Evolutionary conservation across 2,113 vertebrate genomes (phyloP), one percentile per base, ranked within the genome.

Genomic region (Mastomys coucha): DNA sequence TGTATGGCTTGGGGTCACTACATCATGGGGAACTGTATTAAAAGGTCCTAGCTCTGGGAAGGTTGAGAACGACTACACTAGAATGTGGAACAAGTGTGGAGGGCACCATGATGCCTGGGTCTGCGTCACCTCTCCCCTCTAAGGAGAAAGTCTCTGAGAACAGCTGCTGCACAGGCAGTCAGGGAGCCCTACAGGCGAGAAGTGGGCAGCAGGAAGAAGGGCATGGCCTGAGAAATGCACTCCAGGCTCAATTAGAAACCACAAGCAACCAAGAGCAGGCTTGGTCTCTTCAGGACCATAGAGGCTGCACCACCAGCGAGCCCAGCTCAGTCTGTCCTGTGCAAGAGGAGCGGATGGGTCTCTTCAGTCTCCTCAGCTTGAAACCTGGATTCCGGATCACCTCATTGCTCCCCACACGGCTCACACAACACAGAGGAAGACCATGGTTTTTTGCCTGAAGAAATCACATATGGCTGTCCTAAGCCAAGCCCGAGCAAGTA

Each of bases 171-270:
- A 0, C 9, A 0, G 5, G 22, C 31, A 0, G 0, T 53, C 20
- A 31, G 53, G 69, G 77, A 39, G 42, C 5, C 26, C 70, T 8
- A 0, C 0, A 5, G 51, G 45, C 4, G 24, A 36, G 73, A 63
- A 20, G 13, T 17, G 0, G 7, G 84, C 1, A 1, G 26, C 31
- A 4, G 8, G 53, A 45, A 56, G 60, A 7, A 7, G 12, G 73
- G 2, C 1, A 2, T 13, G 14, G 20, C 12, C 0, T 0, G 22
- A 7, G 5, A 14, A 12, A 2, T 0, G 14, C 17, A 58, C n/a
- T 1, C 4, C 26, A 77, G 19, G 2, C 31, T 69, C 36, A 17
- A 0, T 7, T 1, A 24, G 51, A 24, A n/a, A 24, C 1, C 5
- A 2, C n/a, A 87, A 87, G 69, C 31, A 11, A 45, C 67, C 58